phyloP scores from a whole-genome alignment of 2,797 vertebrate species.

The Siniperca obscura region DNA sequence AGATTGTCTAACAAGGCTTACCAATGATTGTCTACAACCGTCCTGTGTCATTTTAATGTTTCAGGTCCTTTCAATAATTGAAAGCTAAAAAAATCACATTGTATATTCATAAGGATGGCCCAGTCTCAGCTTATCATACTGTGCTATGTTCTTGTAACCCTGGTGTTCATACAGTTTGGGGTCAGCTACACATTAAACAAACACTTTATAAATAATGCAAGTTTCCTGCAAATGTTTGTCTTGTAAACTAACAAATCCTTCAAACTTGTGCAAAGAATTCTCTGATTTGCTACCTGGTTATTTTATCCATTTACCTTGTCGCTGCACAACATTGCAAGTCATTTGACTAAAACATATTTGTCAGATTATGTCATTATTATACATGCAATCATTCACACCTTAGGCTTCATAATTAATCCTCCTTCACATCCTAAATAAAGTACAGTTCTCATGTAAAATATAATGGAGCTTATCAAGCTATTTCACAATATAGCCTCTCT shows the following conservation, averaged over 20 bases:
- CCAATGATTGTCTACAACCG: slow-evolving; percentile 60
- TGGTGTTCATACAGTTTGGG: slow-evolving; percentile 6
- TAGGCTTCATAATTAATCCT: not conserved
- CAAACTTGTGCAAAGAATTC: not conserved
- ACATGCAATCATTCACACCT: not conserved
- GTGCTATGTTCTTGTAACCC: slow-evolving; percentile 12
- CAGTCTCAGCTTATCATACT: slow-evolving; percentile 42
- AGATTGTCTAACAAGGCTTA: slow-evolving; percentile 66
- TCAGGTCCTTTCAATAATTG: slow-evolving; percentile 73
- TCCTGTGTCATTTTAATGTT: slow-evolving; percentile 73
- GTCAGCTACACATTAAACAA: slow-evolving; percentile 8
- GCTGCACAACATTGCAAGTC: not conserved
- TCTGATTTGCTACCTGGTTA: not conserved
- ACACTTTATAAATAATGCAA: slow-evolving; percentile 13
- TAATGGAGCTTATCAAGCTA: not conserved
- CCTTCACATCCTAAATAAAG: not conserved
- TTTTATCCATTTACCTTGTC: not conserved
- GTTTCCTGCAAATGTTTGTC: not conserved
- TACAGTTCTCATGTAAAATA: slow-evolving; percentile 15
- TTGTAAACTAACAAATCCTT: not conserved
- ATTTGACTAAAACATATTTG: not conserved
- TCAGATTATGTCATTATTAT: not conserved
- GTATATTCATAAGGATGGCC: slow-evolving; percentile 61
- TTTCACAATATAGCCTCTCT: not conserved
- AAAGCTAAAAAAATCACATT: slow-evolving; percentile 61